Base-by-base conservation (phyloP, 2,888 invertebrate species). In the Ceriagrion tenellum region DNA sequence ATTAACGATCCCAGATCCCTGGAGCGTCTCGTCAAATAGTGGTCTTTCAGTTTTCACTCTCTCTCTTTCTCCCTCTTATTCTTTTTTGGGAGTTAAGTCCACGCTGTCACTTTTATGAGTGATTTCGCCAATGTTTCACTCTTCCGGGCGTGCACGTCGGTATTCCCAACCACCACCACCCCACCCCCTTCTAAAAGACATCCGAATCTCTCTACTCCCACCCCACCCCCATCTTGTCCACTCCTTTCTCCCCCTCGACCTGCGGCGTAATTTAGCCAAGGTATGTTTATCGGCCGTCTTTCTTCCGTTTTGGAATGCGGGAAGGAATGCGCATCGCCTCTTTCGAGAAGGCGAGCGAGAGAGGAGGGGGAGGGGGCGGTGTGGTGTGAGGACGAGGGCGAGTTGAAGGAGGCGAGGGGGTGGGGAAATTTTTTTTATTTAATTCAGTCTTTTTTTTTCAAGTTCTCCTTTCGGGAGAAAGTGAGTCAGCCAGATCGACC, bases 381-480 rank as follows among this genome's bases (percentile, higher is more conserved):
- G 81, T 35, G 30, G 26, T 20, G 12, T n/a, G 69, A 26, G 26
- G 26, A 26, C 26, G 26, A n/a, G 69, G 26, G 69, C 20, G 69
- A 6, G 69, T 59, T 59, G 59, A 59, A 1, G 59, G 13, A 20
- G 59, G 6, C 59, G 59, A 59, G 47, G 8, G 47, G 47, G 47
- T 47, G 47, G 47, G 47, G 47, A 47, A 8, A 47, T 47, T 47
- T 47, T 47, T 47, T 47, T 47, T 47, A 8, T 47, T 47, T 47
- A 47, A 47, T 47, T 47, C 8, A 47, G 12, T 59, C 16, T 16
- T 59, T 59, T 59, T 20, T 20, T 59, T 59, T 59, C 59, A 35
- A 81, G 81, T 81, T 81, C 81, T 81, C 81, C 81, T 81, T 81
- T 81, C 35, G 81, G 35, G 81, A 81, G 81, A 81, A 81, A 81